Evolutionary conservation across 1,140 invertebrate species (phyloP), one percentile per base, ranked within the genome.

Genomic region (Diploscapter pachys): DNA sequence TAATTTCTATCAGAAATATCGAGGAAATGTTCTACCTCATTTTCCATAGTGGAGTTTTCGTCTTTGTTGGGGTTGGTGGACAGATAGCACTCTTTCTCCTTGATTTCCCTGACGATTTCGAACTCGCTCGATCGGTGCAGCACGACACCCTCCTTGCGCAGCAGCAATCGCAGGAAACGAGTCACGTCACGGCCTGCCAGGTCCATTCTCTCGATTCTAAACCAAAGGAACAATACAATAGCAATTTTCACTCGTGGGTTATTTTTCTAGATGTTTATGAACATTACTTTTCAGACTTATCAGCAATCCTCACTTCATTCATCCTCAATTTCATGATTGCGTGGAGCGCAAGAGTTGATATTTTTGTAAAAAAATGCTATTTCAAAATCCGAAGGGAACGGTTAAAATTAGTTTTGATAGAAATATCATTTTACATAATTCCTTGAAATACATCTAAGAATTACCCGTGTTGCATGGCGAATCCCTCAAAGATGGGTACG

Each of bases 401-500:
- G 57, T 52, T 6, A 67, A 31, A 31, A 0, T 31, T 31, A 31
- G 31, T 31, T 1, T 31, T 31, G 11, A 59, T 13, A 2, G 13
- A 11, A 13, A 13, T 59, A 59, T 2, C 11, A 13, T 59, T 11
- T 59, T 13, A 13, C 63, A 65, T 65, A 11, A 9, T 13, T 65
- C 2, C n/a, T 11, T 11, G n/a, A 31, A 50, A 13, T 68, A 48
- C 13, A 66, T 51, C 52, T 4, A 63, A 63, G n/a, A 72, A 66
- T 61, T 66, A 85, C 83, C 71, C 94, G 87, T 98, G 95, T 65
- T 95, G 95, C 91, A 99, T 93, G 57, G 96, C 96, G 88, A 98
- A 99, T 67, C 96, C 97, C 89, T 99, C 95, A 87, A 98, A 99
- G 85, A 99, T 98, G 73, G 97, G 97, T 63, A 99, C 96, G 67